Conservation (phyloP, 2,113 vertebrate genomes). For the Redunca redunca region DNA sequence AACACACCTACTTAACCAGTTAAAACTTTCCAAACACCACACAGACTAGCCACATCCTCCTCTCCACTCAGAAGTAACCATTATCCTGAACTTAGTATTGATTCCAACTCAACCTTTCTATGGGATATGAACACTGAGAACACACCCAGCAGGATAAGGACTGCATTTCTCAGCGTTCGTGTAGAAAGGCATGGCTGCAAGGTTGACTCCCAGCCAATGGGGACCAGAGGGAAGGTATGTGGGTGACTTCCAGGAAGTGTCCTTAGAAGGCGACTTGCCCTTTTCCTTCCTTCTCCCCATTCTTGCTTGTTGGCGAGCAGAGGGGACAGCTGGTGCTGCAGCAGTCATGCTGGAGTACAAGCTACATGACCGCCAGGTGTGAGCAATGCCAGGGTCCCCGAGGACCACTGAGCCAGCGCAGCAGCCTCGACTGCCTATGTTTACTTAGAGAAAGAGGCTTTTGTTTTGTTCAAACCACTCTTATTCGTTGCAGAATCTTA, state of each 20-base stretch:
- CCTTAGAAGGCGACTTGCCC: neutral
- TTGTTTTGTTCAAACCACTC: neutral
- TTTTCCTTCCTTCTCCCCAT: neutral
- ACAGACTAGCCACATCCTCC: neutral
- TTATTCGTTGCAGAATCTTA: neutral
- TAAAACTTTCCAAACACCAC: neutral
- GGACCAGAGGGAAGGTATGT: neutral
- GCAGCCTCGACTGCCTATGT: neutral
- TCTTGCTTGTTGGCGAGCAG: neutral
- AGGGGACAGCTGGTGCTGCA: neutral
- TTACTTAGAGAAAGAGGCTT: neutral
- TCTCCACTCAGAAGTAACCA: neutral
- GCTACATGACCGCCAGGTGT: neutral
- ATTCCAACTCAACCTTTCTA: neutral
- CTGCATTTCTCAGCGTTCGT: neutral
- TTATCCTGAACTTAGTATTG: neutral
- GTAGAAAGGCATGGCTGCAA: neutral
- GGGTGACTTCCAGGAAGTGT: neutral
- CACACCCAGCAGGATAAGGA: neutral
- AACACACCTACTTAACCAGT: neutral
- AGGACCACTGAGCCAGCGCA: neutral
- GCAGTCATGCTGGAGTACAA: neutral
- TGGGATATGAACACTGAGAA: neutral
- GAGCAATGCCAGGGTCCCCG: neutral
- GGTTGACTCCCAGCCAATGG: neutral